A percentile compares a stretch with the other conserved stretches of the same genome.
phyloP scores from a whole-genome alignment of 2,797 vertebrate genomes.

The Harpagifer antarcticus region DNA sequence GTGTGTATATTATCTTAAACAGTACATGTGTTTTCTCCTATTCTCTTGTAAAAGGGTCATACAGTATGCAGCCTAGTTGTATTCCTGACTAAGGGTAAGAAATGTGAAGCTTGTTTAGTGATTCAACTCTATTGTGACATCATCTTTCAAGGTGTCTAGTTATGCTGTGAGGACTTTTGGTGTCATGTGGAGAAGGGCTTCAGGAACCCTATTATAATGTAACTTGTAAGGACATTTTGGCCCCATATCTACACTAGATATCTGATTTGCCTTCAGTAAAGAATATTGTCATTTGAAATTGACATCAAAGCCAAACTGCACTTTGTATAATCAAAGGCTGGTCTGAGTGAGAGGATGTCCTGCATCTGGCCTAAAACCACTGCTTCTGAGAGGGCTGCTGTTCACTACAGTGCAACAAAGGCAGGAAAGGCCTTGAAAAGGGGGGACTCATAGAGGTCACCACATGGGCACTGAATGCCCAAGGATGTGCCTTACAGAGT shows the following conservation, averaged over 20 bases:
- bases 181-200: background rate
- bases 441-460: conserved; percentile 72
- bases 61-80: no score
- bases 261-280: conserved; percentile 27
- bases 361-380: conserved; percentile 68
- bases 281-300: conserved; percentile 33
- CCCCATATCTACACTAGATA: background rate
- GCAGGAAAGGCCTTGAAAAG: conserved; percentile 80
- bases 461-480: conserved; percentile 68
- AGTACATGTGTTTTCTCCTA: background rate
- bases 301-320: conserved; percentile 62
- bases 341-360: conserved; percentile 72
- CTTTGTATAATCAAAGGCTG: conserved; percentile 64
- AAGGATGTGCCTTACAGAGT: conserved; percentile 52
- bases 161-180: no score
- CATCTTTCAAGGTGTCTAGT: background rate
- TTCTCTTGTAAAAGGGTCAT: background rate
- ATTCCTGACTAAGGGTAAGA: no score
- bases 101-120: background rate
- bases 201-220: background rate
- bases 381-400: conserved; percentile 67
- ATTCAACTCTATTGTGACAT: background rate
- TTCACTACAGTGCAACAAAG: conserved; percentile 76
- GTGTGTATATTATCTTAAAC: background rate
- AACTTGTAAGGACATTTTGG: conserved; percentile 2